Percentiles rank a stretch among this genome's conserved stretches.
phyloP scores from a whole-genome alignment of 2,888 invertebrate genomes.

The Drosophila gaucha region DNA sequence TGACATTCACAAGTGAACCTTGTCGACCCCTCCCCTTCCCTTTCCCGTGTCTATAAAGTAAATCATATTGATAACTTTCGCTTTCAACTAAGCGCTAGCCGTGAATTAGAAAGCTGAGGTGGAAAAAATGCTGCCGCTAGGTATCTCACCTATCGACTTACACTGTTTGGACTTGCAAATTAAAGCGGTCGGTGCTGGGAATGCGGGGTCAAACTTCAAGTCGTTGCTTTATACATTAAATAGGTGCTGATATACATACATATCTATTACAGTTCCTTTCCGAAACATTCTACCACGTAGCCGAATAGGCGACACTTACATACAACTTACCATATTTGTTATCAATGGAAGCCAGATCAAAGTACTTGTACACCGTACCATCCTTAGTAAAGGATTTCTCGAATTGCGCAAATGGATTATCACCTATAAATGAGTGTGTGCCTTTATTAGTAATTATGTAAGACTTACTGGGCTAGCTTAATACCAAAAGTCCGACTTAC shows the following conservation, averaged over 20 bases:
- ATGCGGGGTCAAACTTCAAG: slow-evolving; percentile 65
- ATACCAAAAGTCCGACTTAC: slow-evolving; percentile 49
- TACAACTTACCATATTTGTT: slow-evolving; percentile 91
- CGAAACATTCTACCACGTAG: slow-evolving; percentile 35
- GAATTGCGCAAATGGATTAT: slow-evolving; percentile 82
- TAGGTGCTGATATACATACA: slow-evolving; percentile 18
- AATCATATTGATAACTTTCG: slow-evolving; percentile 59
- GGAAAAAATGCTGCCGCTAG: slow-evolving; percentile 3
- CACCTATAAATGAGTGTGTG: slow-evolving; percentile 54
- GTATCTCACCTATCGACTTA: slow-evolving; percentile 46
- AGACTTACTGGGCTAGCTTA: slow-evolving; percentile 17
- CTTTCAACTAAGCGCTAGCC: slow-evolving; percentile 39
- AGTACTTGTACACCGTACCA: slow-evolving; percentile 88
- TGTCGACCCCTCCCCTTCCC: slow-evolving; percentile 11
- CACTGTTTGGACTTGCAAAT: slow-evolving; percentile 67
- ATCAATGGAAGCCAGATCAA: slow-evolving; percentile 90
- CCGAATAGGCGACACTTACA: slow-evolving; percentile 15
- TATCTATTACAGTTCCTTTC: neutral
- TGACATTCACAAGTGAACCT: slow-evolving; percentile 38
- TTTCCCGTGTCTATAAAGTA: slow-evolving; percentile 22
- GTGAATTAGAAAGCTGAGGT: slow-evolving; percentile 41
- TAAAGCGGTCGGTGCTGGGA: slow-evolving; percentile 25
- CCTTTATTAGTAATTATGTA: slow-evolving; percentile 47
- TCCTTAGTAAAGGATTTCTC: slow-evolving; percentile 81
- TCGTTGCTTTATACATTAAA: slow-evolving; percentile 15